These are phyloP conservation scores for Agrotis clavis DNA, from an alignment of 2,888 invertebrate genomes.

Conservation along the genomic window DNA sequence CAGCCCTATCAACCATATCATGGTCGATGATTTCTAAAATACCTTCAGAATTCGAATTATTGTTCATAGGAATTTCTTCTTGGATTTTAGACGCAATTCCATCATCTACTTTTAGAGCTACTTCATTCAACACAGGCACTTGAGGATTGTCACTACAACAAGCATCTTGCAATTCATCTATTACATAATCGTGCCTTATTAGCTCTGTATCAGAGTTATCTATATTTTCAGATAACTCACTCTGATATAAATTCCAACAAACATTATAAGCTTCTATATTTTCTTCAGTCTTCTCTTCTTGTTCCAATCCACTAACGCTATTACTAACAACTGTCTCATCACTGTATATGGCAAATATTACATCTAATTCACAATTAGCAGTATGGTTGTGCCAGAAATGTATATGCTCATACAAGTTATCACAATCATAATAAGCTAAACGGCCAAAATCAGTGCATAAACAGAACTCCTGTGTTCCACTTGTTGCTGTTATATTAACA, in stretches of 20 bases:
- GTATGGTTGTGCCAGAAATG: constrained; percentile 77
- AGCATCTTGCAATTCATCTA: constrained; percentile 15
- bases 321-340: constrained; percentile 61
- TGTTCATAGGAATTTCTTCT: constrained; percentile 20
- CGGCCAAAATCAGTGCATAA: constrained; percentile 83
- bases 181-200: constrained; percentile 9
- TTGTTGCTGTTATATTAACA: constrained; percentile 27
- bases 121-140: constrained; percentile 12
- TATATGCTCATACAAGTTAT: constrained; percentile 78
- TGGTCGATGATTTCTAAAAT: constrained; percentile 47
- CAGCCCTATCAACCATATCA: constrained; percentile 34
- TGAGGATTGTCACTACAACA: constrained; percentile 4
- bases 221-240: constrained; percentile 26
- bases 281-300: constrained; percentile 48
- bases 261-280: constrained; percentile 49
- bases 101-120: constrained; percentile 17
- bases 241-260: constrained; percentile 62
- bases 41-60: constrained; percentile 41
- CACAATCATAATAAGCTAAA: constrained; percentile 72
- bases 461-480: constrained; percentile 73
- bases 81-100: constrained; percentile 4
- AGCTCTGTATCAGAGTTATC: constrained; percentile 16
- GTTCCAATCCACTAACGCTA: constrained; percentile 46
- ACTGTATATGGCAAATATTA: constrained; percentile 78
- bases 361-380: constrained; percentile 67